phyloP scores from a whole-genome alignment of 2,113 vertebrate species.

The Thymallus thymallus region DNA sequence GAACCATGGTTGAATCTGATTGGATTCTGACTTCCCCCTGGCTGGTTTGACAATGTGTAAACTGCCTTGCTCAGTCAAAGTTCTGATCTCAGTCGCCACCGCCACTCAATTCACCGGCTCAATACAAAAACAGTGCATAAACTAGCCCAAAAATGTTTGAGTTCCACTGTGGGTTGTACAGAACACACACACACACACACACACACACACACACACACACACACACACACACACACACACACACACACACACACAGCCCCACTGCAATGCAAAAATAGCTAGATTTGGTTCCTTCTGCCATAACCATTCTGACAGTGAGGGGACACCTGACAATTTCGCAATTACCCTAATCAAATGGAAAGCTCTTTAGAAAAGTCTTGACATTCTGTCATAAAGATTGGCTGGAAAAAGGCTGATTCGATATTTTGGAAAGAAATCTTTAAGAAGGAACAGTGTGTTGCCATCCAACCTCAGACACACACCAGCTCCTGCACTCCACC shows the following conservation, averaged over 20 bases:
- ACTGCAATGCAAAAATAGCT: constrained; percentile 26
- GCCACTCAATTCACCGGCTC: background rate
- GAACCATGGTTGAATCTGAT: too few relatives aligned
- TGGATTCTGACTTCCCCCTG: constrained; percentile 30
- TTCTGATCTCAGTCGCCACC: constrained; percentile 8
- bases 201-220: constrained; percentile 33
- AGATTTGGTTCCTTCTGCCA: constrained; percentile 6
- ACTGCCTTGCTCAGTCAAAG: constrained; percentile 20
- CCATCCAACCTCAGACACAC: constrained; percentile 38
- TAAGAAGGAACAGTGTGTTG: constrained; percentile 5
- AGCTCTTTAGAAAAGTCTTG: constrained; percentile 14
- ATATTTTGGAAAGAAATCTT: constrained; percentile 31
- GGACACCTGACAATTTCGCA: background rate
- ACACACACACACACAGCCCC: constrained; percentile 26
- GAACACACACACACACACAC: constrained; percentile 25
- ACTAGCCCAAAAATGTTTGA: constrained; percentile 28
- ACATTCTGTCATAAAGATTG: constrained; percentile 13
- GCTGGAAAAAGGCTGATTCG: constrained; percentile 38
- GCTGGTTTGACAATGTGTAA: constrained; percentile 53
- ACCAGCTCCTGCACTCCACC: constrained; percentile 32
- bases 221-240: constrained; percentile 29
- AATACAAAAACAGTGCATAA: constrained; percentile 38
- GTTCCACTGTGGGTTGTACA: constrained; percentile 20
- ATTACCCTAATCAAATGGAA: background rate
- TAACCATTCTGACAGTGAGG: background rate